Percentiles rank a stretch among this genome's conserved stretches.
phyloP scores from a whole-genome alignment of 1,140 invertebrate species.

The Brachionus paranguensis region DNA sequence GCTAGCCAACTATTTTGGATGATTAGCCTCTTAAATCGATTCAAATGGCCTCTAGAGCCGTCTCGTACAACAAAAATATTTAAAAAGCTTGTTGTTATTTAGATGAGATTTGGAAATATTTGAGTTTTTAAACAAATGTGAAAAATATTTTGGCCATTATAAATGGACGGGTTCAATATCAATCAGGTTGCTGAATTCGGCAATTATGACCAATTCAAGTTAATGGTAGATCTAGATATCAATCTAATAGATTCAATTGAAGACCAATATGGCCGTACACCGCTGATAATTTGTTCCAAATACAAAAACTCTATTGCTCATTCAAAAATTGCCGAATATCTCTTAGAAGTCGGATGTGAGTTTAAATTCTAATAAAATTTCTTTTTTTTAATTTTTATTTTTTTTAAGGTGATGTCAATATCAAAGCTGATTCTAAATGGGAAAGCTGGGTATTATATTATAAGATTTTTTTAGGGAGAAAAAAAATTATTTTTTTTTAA shows the following conservation, averaged over 20 bases:
- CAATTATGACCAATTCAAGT: conserved; percentile 22
- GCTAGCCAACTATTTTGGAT: not conserved
- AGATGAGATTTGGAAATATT: not conserved
- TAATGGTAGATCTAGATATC: not conserved
- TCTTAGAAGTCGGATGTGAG: conserved; percentile 19
- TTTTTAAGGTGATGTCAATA: conserved; percentile 29
- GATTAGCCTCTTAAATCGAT: not conserved
- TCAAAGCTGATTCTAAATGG: conserved; percentile 19
- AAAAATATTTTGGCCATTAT: not conserved
- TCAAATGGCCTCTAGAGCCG: not conserved
- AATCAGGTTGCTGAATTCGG: conserved; percentile 14
- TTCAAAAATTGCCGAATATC: not conserved
- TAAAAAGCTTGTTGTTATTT: not conserved
- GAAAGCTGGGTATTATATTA: conserved; percentile 10
- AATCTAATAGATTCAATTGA: conserved; percentile 28
- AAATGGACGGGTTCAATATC: conserved; percentile 6
- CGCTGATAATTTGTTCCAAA: conserved; percentile 10
- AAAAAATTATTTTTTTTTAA: not conserved
- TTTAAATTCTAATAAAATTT: not conserved
- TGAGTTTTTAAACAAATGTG: not conserved
- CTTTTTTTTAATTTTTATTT: not conserved
- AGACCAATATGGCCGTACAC: conserved; percentile 22
- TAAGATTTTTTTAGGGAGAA: not conserved
- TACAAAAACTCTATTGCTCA: not conserved
- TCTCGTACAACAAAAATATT: not conserved